A percentile compares a stretch with the other conserved stretches of the same genome.
Evolutionary conservation across 2,797 vertebrate species (phyloP).

Genomic region (Orientallactaga sibirica): DNA sequence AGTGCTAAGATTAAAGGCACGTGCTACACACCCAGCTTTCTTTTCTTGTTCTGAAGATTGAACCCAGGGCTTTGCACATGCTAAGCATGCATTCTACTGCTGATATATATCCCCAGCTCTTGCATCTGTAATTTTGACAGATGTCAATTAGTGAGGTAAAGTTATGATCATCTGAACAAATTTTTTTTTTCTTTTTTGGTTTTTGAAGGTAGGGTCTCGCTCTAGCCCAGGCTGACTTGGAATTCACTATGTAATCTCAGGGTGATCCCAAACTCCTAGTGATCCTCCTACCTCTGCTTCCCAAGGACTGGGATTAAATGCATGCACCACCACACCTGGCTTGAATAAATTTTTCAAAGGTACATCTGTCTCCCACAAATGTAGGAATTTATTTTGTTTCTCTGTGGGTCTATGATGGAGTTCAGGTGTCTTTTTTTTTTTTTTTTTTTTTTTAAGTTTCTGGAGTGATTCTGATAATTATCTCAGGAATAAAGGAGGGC

Average conservation of each 20-base stretch:
- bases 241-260: too few relatives aligned
- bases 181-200: too few relatives aligned
- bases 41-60: not conserved
- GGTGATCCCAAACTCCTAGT: too few relatives aligned
- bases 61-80: not conserved
- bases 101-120: not conserved
- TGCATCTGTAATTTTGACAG: conserved; percentile 45
- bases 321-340: too few relatives aligned
- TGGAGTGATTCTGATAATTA: conserved; percentile 37
- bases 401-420: not conserved
- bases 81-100: not conserved
- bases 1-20: not conserved
- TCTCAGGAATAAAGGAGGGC: not conserved
- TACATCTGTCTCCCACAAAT: not conserved
- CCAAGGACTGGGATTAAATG: too few relatives aligned
- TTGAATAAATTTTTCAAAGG: conserved; percentile 40
- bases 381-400: conserved; percentile 5
- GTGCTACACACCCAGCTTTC: not conserved
- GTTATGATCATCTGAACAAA: not conserved
- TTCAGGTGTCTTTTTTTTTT: not conserved
- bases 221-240: too few relatives aligned
- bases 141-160: not conserved
- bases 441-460: conserved; percentile 1
- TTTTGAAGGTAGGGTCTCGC: too few relatives aligned
- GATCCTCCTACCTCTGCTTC: too few relatives aligned